Base-by-base conservation (phyloP, 1,140 invertebrate species). In the Panagrolaimus sp. region DNA sequence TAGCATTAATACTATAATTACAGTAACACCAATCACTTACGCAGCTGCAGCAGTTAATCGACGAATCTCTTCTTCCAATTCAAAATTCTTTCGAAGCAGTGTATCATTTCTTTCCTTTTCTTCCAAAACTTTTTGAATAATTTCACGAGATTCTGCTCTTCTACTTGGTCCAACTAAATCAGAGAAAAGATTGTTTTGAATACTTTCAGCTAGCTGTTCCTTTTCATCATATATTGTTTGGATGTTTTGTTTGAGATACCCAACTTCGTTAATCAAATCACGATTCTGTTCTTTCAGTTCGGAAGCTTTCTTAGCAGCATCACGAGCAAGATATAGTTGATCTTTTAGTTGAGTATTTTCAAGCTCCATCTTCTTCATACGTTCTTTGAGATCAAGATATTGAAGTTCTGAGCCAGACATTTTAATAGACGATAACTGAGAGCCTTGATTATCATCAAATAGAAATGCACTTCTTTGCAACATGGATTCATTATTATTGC, bases 101-200 rank as follows among this genome's bases (percentile, higher is more conserved):
- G 51, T 57, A 20, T 57, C 51, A 57, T 57, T 57, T 13, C 51
- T 20, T 20, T 57, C 51, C 4, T 57, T 57, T 57, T 57, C 51
- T 0, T 1, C 20, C 51, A 25, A 20, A 5, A 57, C 27, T 27
- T 27, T 20, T n/a, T 57, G 14, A 57, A 57, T 57, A 16, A 57
- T 20, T 27, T 57, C 51, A 11, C 51, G 14, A 11, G 51, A 8
- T 11, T 20, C 20, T 4, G 47, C 47, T 48, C 47, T 2, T 57
- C 27, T 57, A 1, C 20, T 25, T 13, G 51, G 51, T 27, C 51
- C 51, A 13, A 27, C 51, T 20, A 57, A 16, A n/a, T 57, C 51
- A n/a, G 1, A 20, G 51, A 57, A 57, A 0, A 57, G 1, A 5
- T 57, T 27, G 20, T 57, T 57, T 27, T 57, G 20, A 11, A 57